These are phyloP conservation scores for Syngnathus floridae DNA, from an alignment of 2,113 vertebrate genomes.

Conservation along the genomic window DNA sequence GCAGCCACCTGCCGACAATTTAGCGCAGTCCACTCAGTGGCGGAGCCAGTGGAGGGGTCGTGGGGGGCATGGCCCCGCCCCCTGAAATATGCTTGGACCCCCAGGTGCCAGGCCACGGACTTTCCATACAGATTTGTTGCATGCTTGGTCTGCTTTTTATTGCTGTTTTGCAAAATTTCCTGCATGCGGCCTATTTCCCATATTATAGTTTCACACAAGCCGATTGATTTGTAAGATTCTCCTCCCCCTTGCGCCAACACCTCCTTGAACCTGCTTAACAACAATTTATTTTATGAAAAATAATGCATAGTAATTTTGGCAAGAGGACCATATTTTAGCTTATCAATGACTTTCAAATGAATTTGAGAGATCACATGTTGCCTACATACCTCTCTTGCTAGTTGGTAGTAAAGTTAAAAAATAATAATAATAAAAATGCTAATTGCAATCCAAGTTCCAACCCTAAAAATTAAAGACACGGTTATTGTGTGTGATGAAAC, in stretches of 20 bases:
- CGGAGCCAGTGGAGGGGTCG: background rate
- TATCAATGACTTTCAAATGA: background rate
- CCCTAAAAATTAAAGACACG: background rate
- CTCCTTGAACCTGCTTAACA: background rate
- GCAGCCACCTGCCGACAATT: background rate
- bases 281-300: background rate
- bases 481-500: background rate
- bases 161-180: background rate
- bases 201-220: background rate
- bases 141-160: background rate
- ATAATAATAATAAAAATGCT: background rate
- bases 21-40: background rate
- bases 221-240: conserved; percentile 1
- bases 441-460: background rate
- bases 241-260: background rate
- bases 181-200: background rate
- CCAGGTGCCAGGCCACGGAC: no score
- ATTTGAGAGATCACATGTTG: background rate
- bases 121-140: background rate
- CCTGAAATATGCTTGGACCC: no score
- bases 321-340: background rate
- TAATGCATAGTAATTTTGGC: background rate
- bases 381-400: background rate
- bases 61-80: no score
- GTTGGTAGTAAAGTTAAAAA: background rate